Evolutionary conservation across 2,888 invertebrate genomes (phyloP), one percentile per base, ranked within the genome.

Genomic region (Lymantria dispar): DNA sequence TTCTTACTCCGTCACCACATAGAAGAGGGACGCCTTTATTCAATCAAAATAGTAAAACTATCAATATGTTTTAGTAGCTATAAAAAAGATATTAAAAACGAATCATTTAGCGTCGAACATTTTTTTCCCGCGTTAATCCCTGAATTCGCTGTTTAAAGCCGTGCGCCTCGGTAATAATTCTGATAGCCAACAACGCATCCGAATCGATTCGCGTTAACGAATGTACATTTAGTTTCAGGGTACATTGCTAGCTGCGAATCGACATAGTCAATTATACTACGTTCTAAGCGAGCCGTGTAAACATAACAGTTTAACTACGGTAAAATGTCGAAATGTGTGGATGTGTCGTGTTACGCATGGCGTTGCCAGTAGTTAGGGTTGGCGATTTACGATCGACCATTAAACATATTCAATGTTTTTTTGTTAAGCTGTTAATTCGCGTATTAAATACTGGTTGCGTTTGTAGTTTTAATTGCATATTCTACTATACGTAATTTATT

Each of bases 201-300:
- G 51, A 49, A 55, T 60, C 52, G 48, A 62, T 58, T 54, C 60
- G 49, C 50, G 50, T 47, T 51, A 49, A 47, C 48, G 43, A 43
- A 45, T 48, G 50, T 38, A 47, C 54, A 51, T 56, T 54, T 57
- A 50, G 55, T 8, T 38, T 56, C 41, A 29, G 52, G 51, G 53
- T 78, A 73, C 76, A 78, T 66, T 69, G 75, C 73, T 41, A 55
- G 66, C 56, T 67, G 61, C 60, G 60, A 72, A 75, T 59, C 55
- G 62, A 56, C 46, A 52, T 52, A 56, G 61, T 62, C 60, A 60
- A 63, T 63, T 69, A 68, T 69, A 67, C 65, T 64, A 55, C 58
- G 64, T 62, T 65, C 62, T 64, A 67, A 83, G 74, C 80, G 74
- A 80, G 76, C 80, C 80, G 71, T 85, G 80, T 78, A 80, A 76